phyloP scores from a whole-genome alignment of 1,140 invertebrate genomes.

The Diabrotica virgifera region DNA sequence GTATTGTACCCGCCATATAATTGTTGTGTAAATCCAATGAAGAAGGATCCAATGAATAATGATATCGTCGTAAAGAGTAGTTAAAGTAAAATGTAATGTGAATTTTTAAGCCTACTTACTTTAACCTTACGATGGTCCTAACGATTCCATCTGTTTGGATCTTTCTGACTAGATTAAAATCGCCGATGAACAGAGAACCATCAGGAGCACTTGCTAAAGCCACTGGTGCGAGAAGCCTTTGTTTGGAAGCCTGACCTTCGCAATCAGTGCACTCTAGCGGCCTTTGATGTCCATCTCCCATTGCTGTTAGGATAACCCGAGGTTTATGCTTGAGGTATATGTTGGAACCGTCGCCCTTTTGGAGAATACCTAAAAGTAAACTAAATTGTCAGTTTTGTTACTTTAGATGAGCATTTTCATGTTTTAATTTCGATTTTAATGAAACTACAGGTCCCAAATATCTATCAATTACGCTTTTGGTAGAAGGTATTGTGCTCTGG shows the following conservation, averaged over 20 bases:
- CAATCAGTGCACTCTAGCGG: constrained; percentile 80
- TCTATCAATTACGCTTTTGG: too few species aligned
- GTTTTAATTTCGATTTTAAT: too few species aligned
- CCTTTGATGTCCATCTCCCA: constrained; percentile 89
- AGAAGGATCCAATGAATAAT: too few species aligned
- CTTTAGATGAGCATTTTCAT: background rate
- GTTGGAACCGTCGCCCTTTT: constrained; percentile 96
- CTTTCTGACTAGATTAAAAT: constrained; percentile 91
- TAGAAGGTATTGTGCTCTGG: too few species aligned
- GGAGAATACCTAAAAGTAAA: constrained; percentile 73
- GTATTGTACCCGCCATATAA: too few species aligned
- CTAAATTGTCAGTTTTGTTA: background rate
- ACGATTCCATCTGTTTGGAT: constrained; percentile 86
- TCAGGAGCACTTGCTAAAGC: constrained; percentile 86
- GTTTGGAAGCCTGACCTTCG: constrained; percentile 76
- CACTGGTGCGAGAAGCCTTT: constrained; percentile 84
- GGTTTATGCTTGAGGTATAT: constrained; percentile 94
- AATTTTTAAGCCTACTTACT: constrained; percentile 60
- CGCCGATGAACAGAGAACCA: constrained; percentile 93
- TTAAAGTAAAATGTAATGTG: too few species aligned
- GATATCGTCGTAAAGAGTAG: too few species aligned
- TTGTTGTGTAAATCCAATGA: too few species aligned
- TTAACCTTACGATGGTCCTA: constrained; percentile 82
- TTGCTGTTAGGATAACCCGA: constrained; percentile 83
- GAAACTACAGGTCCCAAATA: too few species aligned